Evolutionary conservation across 2,797 vertebrate genomes (phyloP), one percentile per base, ranked within the genome.

Genomic region (Pogoniulus pusillus): DNA sequence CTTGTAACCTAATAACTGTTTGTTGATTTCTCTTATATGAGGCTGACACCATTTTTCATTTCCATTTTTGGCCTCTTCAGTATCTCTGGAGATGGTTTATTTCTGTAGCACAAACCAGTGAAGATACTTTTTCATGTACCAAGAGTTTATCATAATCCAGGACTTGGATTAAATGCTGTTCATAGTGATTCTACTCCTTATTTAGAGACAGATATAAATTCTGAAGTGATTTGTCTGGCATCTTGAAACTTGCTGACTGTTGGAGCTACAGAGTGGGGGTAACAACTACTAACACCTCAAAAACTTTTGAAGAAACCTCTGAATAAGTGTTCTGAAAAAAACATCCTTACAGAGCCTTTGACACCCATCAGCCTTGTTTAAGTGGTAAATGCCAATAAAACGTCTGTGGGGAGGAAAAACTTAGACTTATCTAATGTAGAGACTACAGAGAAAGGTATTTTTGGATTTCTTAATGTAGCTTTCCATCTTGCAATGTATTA

Each of bases 391-490:
- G 93, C 43, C 91, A 95, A 87, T 82, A 94, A 90, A 83, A 77
- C 23, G 29, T 45, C 37, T 53, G 55, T 88, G 53, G 81, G 95
- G 94, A 92, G 59, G 69, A 87, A 89, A 93, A 87, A 37, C 82
- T 87, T 84, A 53, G 73, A 80, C 85, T 95, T 93, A 95, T 93
- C 82, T 80, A 65, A 87, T 69, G 70, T 70, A 64, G 49, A 89
- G 69, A 94, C 85, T 82, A 43, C 9, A 93, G 73, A 87, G 81
- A 76, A 76, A 94, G 85, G 63, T 94, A 96, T 95, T 95, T 95
- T 93, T 94, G 84, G 90, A 95, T 96, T 93, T 96, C 94, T 96
- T 96, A 96, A 86, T 94, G 92, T 78, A 91, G 78, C 60, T 89
- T 76, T 92, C 82, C 58, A 94, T 83, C 45, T 73, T 95, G 90